Evolutionary conservation across 1,140 invertebrate species (phyloP), one percentile per base, ranked within the genome.

Genomic region (Thalassaphorura encarpata): DNA sequence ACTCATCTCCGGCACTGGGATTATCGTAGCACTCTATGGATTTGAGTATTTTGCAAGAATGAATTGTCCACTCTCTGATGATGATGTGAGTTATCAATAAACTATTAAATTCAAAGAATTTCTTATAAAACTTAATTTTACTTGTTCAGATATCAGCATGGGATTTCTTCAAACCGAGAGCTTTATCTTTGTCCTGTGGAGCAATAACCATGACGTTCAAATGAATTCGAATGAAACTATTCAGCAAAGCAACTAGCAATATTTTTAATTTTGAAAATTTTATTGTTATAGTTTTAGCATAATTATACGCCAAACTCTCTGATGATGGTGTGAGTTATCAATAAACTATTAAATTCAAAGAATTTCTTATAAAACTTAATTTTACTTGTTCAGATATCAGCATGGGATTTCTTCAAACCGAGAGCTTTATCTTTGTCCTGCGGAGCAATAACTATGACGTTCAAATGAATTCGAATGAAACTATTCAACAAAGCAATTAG

Each of bases 1-100:
- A 0, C 71, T 93, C n/a, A 81, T 83, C 39, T 69, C 82, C 2
- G 90, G 89, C 27, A 84, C 79, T 60, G 87, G 87, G 16, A 61
- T 87, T 6, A 67, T 89, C 5, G 77, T 87, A 64, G 83, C 82
- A 62, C 67, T 88, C 0, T 95, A 94, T 67, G 75, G 81, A 27
- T 83, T 90, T 76, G 90, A 95, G 71, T 87, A 81, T 70, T 92
- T 84, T 70, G 87, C 89, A 0, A 76, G 86, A 45, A 70, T 76
- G 29, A 91, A 93, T 68, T 91, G 88, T 70, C 80, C 80, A 1
- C 68, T 52, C 19, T 40, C 48, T 24, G 15, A 58, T 36, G 67
- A 67, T 62, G n/a, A n/a, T n/a, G n/a, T n/a, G n/a, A n/a, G n/a
- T n/a, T n/a, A n/a, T n/a, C n/a, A n/a, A n/a, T n/a, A n/a, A n/a